Percentiles rank a stretch among this genome's conserved stretches.
These are phyloP conservation scores for Entomyzon cyanotis DNA, from an alignment of 2,113 vertebrate genomes.

Conservation along the genomic window DNA sequence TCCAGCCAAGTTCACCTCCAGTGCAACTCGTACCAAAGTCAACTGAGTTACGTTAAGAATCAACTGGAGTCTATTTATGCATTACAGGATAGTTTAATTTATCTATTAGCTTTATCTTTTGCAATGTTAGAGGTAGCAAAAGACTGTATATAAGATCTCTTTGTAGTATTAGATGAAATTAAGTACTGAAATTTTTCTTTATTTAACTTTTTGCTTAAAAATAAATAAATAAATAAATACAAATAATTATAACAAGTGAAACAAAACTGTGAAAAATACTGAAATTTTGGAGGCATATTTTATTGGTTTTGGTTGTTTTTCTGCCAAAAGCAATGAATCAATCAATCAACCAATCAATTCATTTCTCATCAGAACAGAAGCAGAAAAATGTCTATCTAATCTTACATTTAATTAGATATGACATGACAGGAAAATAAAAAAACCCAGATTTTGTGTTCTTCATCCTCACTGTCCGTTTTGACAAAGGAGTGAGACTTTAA, in stretches of 20 bases:
- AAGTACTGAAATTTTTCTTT: not conserved
- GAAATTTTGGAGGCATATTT: not conserved
- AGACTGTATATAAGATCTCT: not conserved
- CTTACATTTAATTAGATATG: not conserved
- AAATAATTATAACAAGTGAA: not conserved
- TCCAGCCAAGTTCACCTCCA: conserved; percentile 38
- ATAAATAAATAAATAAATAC: not conserved
- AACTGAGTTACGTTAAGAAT: not conserved
- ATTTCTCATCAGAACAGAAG: not conserved
- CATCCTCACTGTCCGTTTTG: not conserved
- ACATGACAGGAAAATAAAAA: not conserved
- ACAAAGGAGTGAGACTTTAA: not conserved
- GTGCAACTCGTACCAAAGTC: not conserved
- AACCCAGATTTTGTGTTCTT: not conserved
- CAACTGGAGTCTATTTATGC: not conserved
- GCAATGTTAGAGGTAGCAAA: not conserved
- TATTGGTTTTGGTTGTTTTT: rapidly evolving
- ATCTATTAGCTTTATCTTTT: not conserved
- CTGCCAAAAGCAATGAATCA: not conserved
- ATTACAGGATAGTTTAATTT: not conserved
- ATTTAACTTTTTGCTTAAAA: not conserved
- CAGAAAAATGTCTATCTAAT: not conserved
- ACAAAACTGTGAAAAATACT: not conserved
- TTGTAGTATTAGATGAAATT: not conserved
- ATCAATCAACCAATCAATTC: not conserved